phyloP scores from a whole-genome alignment of 2,113 vertebrate genomes.

The Tragelaphus scriptus region DNA sequence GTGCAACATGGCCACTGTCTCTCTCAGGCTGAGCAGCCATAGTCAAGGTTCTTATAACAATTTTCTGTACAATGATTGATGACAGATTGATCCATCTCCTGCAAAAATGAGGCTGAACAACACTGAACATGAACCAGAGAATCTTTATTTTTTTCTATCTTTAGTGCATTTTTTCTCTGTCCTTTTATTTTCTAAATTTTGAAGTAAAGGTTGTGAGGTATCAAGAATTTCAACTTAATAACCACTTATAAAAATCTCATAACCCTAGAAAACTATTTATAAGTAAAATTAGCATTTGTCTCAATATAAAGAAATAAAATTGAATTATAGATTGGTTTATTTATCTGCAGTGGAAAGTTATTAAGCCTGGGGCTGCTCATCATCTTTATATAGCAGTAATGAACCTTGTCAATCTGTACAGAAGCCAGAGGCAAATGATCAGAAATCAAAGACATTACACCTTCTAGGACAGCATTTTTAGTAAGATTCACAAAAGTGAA shows the following conservation, averaged over 20 bases:
- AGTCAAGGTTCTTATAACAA: neutral
- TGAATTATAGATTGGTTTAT: neutral
- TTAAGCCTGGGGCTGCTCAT: neutral
- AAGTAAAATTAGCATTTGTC: neutral
- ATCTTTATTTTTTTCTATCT: neutral
- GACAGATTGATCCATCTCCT: neutral
- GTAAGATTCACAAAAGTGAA: neutral
- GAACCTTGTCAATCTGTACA: neutral
- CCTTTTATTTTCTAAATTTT: neutral
- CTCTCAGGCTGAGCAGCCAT: neutral
- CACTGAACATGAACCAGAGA: neutral
- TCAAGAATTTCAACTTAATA: neutral
- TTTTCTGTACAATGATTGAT: neutral
- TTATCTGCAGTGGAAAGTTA: neutral
- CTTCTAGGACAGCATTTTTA: neutral
- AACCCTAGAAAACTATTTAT: neutral
- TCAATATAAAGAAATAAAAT: neutral
- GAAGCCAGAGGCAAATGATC: neutral
- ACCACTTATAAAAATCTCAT: neutral
- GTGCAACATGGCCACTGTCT: neutral
- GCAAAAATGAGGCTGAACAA: neutral
- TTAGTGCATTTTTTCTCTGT: neutral
- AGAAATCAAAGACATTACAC: neutral
- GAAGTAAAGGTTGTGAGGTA: neutral
- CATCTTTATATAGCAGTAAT: neutral